Base-by-base conservation (phyloP, 2,113 vertebrate genomes). In the Sturnira hondurensis region DNA sequence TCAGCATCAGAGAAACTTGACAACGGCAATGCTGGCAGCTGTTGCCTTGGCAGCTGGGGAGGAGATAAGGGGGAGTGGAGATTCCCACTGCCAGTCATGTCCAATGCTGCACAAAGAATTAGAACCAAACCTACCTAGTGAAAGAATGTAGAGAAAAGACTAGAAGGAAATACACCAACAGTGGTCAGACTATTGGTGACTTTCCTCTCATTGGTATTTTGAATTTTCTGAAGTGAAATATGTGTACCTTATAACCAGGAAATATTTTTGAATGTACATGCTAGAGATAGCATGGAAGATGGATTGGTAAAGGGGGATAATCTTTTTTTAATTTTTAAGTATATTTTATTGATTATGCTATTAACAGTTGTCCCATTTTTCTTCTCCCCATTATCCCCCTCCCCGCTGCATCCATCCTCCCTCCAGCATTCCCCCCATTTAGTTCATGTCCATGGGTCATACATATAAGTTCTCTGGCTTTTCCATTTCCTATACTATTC, bases 191-290 rank as follows among this genome's bases (percentile, higher is more conserved):
- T 67, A 4, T 43, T 43, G 36, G 38, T 85, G n/a, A 74, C 86
- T 73, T 54, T 68, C 58, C 12, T 16, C 12, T 76, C 50, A 28
- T 31, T 28, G 31, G 73, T 77, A 86, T 92, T 78, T 86, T 93
- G 78, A 70, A 4, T 61, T 82, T 95, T 86, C 36, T 81, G 4
- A 82, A 20, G 71, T 78, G 47, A 93, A 83, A 83, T 73, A 12
- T 19, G 5, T 24, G 10, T 77, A 24, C 68, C 78, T 92, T 68
- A 63, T 67, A 52, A 76, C 77, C 52, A 73, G 83, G 36, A 54
- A 36, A n/a, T 41, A 83, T 19, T 83, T 95, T 82, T 82, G n/a
- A 83, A 88, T 89, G 47, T 47, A 2, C 36, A 16, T 22, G 2
- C 43, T 73, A 20, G 68, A 16, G 74, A 38, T 67, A 31, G 20